A percentile compares a stretch with the other conserved stretches of the same genome.
Evolutionary conservation across 2,797 vertebrate species (phyloP).

Genomic region (Tenualosa thibaudeaui): DNA sequence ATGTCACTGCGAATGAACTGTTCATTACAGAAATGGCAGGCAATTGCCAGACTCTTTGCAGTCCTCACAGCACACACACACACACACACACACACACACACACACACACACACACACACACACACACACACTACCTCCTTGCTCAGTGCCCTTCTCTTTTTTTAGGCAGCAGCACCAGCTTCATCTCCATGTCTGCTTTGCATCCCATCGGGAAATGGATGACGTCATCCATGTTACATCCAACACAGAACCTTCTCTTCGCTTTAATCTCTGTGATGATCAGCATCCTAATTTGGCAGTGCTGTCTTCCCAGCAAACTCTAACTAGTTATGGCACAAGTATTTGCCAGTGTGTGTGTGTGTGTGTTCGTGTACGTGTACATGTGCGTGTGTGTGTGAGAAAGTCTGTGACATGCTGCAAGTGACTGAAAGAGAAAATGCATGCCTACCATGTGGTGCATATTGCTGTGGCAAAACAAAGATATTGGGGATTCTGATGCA

Average conservation of each 20-base stretch:
- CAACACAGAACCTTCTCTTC: constrained; percentile 36
- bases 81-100: constrained; percentile 13
- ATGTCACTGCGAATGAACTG: neutral
- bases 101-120: neutral
- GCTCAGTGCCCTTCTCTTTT: neutral
- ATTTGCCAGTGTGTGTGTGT: constrained; percentile 24
- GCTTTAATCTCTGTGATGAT: constrained; percentile 50
- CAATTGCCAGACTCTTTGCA: neutral
- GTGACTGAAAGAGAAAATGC: neutral
- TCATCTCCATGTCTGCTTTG: constrained; percentile 31
- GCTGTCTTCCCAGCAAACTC: constrained; percentile 36
- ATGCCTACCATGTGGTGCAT: neutral
- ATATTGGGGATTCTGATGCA: neutral
- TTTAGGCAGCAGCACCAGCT: constrained; percentile 7
- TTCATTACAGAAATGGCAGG: neutral
- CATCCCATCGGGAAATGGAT: constrained; percentile 37
- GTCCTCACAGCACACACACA: neutral
- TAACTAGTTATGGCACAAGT: constrained; percentile 21
- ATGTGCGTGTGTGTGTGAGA: neutral
- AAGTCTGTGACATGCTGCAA: neutral
- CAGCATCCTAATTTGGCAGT: constrained; percentile 64
- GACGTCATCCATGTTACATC: constrained; percentile 36
- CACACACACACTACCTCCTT: neutral
- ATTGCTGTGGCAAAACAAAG: neutral
- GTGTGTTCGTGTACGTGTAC: neutral